Evolutionary conservation across 2,113 vertebrate genomes (phyloP).

Genomic region (Rhadina sibilatrix): DNA sequence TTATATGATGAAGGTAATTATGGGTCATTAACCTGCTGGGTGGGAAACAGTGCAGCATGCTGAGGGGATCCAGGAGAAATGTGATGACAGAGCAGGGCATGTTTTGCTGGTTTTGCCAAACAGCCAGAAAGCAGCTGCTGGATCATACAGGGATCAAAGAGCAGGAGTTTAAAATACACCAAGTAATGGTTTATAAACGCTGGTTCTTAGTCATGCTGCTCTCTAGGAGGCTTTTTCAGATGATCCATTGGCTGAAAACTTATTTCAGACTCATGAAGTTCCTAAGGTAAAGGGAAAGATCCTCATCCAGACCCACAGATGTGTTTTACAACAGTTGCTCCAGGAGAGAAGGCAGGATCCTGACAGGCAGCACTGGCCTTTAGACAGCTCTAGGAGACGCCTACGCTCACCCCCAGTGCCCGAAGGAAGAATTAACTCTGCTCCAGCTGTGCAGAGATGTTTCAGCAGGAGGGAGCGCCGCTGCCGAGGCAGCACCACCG

Average conservation of each 20-base stretch:
- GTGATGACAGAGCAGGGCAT: background rate
- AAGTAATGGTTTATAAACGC: constrained; percentile 4
- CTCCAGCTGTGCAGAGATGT: background rate
- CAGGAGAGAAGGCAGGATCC: background rate
- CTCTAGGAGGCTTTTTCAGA: background rate
- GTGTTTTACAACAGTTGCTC: background rate
- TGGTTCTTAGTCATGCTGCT: background rate
- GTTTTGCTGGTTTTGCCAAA: constrained; percentile 6
- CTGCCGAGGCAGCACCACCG: background rate
- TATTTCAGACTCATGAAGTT: constrained; percentile 19
- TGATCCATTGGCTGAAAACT: background rate
- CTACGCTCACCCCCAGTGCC: background rate
- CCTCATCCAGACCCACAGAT: background rate
- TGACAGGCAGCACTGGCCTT: background rate
- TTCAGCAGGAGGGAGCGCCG: background rate
- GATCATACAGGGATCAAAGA: constrained; percentile 31
- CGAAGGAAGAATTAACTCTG: background rate
- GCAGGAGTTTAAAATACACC: constrained; percentile 14
- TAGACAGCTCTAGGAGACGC: background rate
- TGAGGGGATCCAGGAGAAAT: constrained; percentile 32
- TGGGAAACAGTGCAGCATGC: background rate
- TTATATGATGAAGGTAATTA: constrained; percentile 39
- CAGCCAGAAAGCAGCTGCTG: background rate
- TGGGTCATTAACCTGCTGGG: constrained; percentile 29
- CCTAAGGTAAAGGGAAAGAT: background rate